These are phyloP conservation scores for Contarinia nasturtii DNA, from an alignment of 1,140 invertebrate species.

Conservation along the genomic window DNA sequence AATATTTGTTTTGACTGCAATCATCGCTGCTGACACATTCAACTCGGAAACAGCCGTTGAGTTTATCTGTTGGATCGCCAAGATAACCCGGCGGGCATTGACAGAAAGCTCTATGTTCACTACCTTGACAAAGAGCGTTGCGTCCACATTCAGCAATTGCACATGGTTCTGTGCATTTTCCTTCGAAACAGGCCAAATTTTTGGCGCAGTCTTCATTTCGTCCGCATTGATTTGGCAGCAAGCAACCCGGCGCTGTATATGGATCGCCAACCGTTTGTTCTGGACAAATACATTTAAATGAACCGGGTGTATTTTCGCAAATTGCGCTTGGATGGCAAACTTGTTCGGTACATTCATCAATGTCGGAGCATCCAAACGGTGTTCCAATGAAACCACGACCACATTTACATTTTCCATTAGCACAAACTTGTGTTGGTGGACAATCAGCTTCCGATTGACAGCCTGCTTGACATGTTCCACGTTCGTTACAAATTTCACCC, in stretches of 20 bases:
- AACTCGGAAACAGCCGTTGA: conserved; percentile 61
- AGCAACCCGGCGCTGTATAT: conserved; percentile 44
- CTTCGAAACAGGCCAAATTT: conserved; percentile 45
- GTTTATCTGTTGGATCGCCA: conserved; percentile 53
- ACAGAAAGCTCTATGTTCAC: conserved; percentile 48
- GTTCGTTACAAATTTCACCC: conserved; percentile 66
- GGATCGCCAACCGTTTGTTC: conserved; percentile 62
- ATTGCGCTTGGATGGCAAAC: conserved; percentile 62
- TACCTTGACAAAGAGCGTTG: conserved; percentile 49
- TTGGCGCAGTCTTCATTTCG: conserved; percentile 47
- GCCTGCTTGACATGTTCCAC: conserved; percentile 61
- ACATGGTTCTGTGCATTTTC: conserved; percentile 61
- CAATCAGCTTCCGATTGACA: conserved; percentile 69
- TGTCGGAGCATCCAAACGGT: conserved; percentile 50
- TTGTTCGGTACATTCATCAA: conserved; percentile 57
- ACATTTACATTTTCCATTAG: conserved; percentile 60
- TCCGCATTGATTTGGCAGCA: conserved; percentile 48
- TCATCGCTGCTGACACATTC: conserved; percentile 61
- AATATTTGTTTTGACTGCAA: conserved; percentile 52
- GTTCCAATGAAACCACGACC: conserved; percentile 44
- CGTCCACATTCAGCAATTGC: conserved; percentile 41
- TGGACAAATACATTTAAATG: conserved; percentile 60
- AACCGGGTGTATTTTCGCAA: conserved; percentile 62
- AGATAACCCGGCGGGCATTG: conserved; percentile 57
- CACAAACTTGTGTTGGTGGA: conserved; percentile 55